phyloP scores from a whole-genome alignment of 1,140 invertebrate genomes.

The Lasioglossum baleicum region DNA sequence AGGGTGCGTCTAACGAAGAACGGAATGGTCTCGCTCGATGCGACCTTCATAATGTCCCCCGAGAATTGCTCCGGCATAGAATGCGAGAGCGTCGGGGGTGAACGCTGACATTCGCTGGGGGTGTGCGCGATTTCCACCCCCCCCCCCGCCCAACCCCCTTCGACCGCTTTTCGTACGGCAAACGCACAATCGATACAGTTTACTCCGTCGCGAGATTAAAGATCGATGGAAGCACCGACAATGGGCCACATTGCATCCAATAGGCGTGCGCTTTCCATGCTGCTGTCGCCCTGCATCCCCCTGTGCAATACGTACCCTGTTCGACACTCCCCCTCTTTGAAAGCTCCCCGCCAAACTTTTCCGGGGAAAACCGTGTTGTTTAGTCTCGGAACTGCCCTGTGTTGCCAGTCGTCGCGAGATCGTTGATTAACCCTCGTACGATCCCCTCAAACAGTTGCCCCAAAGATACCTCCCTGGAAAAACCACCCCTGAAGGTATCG shows the following conservation, averaged over 20 bases:
- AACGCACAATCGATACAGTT: constrained; percentile 64
- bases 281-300: constrained; percentile 22
- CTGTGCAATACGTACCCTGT: constrained; percentile 25
- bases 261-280: constrained; percentile 47
- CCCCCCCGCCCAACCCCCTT: neutral
- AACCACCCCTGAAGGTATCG: no score
- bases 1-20: constrained; percentile 35
- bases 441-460: no score
- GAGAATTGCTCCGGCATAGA: constrained; percentile 30
- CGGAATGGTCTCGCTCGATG: constrained; percentile 14
- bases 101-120: neutral
- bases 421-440: no score
- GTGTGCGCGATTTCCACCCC: constrained; percentile 5
- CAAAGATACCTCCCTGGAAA: no score
- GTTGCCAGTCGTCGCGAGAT: no score
- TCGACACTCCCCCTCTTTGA: constrained; percentile 2
- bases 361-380: neutral
- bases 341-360: neutral
- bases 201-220: constrained; percentile 59
- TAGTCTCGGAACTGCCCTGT: neutral
- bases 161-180: constrained; percentile 8
- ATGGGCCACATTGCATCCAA: constrained; percentile 46
- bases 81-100: neutral
- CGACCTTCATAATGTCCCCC: constrained; percentile 38
- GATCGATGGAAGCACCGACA: constrained; percentile 63